A percentile compares a stretch with the other conserved stretches of the same genome.
Evolutionary conservation across 2,113 vertebrate genomes (phyloP).

Genomic region (Plestiodon gilberti): DNA sequence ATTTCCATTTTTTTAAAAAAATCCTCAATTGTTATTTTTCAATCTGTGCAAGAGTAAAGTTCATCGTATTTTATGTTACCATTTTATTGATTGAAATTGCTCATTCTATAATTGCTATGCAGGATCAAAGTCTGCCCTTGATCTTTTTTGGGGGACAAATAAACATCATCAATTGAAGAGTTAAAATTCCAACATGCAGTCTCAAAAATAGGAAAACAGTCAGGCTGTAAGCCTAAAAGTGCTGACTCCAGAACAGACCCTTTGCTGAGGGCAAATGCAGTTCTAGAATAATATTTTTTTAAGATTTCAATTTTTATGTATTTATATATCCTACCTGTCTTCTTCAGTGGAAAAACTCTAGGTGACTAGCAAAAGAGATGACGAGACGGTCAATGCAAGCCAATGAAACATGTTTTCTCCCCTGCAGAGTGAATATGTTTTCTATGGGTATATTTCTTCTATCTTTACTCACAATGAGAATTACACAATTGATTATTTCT

Average conservation of each 20-base stretch:
- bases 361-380: background rate
- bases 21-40: background rate
- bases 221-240: background rate
- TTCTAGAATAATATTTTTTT: background rate
- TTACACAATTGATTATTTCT: background rate
- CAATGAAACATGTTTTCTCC: background rate
- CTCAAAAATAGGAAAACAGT: too few relatives aligned
- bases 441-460: too few relatives aligned
- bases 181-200: background rate
- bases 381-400: background rate
- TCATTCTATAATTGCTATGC: too few relatives aligned
- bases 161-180: background rate
- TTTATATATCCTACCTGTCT: background rate
- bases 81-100: background rate
- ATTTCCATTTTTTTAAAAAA: background rate
- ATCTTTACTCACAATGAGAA: background rate
- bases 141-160: background rate
- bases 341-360: background rate
- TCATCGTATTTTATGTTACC: background rate
- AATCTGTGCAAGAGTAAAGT: background rate
- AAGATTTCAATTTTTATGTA: background rate
- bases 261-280: too few relatives aligned
- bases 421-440: background rate
- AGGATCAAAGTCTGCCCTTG: background rate
- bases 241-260: too few relatives aligned